A percentile compares a stretch with the other conserved stretches of the same genome.
Evolutionary conservation across 2,888 invertebrate species (phyloP).

Genomic region (Isotomurus palustris): DNA sequence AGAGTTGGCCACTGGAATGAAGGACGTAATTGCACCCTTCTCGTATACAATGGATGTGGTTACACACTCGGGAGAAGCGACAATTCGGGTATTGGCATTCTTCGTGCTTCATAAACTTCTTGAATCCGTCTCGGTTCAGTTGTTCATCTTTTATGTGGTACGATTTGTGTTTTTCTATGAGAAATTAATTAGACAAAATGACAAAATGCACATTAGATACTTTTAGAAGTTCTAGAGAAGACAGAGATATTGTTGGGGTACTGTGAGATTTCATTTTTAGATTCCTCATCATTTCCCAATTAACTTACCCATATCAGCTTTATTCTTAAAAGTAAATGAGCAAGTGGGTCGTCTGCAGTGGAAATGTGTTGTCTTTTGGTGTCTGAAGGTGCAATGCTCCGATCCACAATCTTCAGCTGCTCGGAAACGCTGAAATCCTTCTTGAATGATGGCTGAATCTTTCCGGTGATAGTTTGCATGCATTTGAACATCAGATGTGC

Average conservation of each 20-base stretch:
- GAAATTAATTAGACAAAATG: no score
- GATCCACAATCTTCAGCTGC: conserved; percentile 94
- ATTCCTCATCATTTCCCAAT: no score
- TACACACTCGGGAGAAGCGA: conserved; percentile 88
- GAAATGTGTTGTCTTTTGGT: conserved; percentile 94
- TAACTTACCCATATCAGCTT: conserved; percentile 94
- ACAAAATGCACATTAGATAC: no score
- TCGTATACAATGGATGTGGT: conserved; percentile 97
- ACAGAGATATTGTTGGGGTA: no score
- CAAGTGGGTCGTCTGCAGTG: conserved; percentile 89
- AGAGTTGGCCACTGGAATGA: conserved; percentile 92
- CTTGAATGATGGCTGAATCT: conserved; percentile 94
- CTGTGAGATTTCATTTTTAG: no score
- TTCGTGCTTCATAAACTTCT: conserved; percentile 97
- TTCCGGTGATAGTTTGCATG: conserved; percentile 98
- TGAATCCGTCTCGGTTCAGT: conserved; percentile 90
- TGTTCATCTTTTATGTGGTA: conserved; percentile 98
- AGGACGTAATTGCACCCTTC: conserved; percentile 92
- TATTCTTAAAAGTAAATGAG: conserved; percentile 95
- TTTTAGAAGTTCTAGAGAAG: no score
- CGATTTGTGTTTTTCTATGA: conserved; percentile 96
- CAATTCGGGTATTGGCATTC: conserved; percentile 86
- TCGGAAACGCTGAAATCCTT: conserved; percentile 93
- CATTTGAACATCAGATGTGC: conserved; percentile 98
- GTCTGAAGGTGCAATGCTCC: conserved; percentile 83